These are phyloP conservation scores for Apteryx mantelli DNA, from an alignment of 2,113 vertebrate species.

Conservation along the genomic window DNA sequence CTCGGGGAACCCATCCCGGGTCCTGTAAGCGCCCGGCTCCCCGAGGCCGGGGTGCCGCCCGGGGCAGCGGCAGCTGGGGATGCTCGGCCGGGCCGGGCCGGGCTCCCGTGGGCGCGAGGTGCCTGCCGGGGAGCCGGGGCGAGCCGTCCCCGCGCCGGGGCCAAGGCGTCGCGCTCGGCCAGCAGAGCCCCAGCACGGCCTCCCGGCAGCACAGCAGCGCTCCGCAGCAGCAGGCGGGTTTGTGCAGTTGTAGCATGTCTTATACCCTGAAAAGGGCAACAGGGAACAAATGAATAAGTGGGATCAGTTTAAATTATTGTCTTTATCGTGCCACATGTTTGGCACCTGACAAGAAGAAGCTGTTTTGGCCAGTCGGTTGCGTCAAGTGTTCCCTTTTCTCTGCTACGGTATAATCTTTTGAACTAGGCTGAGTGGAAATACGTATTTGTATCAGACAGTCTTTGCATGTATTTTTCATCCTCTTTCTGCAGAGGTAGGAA, in stretches of 20 bases:
- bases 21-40: too few relatives aligned
- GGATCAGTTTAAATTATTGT: background rate
- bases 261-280: slow-evolving; percentile 7
- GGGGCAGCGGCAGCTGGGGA: too few relatives aligned
- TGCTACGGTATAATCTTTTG: background rate
- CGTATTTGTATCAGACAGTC: background rate
- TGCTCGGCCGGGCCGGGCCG: fast-evolving
- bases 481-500: slow-evolving; percentile 44
- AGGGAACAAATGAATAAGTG: slow-evolving; percentile 1
- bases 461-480: background rate
- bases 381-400: background rate
- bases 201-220: fast-evolving
- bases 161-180: fast-evolving
- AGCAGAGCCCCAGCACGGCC: fast-evolving
- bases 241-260: background rate
- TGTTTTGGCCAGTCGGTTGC: background rate
- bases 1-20: too few relatives aligned
- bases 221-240: background rate
- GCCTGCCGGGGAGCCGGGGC: background rate
- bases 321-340: background rate
- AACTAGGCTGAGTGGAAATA: background rate
- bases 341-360: background rate
- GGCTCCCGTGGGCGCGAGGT: too few relatives aligned
- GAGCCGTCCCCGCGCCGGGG: fast-evolving
- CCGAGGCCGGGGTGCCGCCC: too few relatives aligned